Evolutionary conservation across 2,888 invertebrate species (phyloP), one percentile per base, ranked within the genome.

Genomic region (Cryptus armator): DNA sequence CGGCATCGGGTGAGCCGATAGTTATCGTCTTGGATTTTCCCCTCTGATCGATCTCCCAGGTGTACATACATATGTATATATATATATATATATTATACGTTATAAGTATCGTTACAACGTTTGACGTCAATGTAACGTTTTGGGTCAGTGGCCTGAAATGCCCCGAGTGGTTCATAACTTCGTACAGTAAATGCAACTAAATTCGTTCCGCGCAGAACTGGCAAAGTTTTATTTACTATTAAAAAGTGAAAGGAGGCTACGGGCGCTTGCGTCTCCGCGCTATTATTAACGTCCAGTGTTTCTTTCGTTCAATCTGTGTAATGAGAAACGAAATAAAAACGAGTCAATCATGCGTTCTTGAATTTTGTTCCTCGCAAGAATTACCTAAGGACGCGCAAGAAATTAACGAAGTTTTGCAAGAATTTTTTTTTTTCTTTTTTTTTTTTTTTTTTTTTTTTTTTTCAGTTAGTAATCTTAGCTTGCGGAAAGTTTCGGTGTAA

Each of bases 211-310:
- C 37, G 56, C 10, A 32, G 12, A 29, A 43, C 0, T 9, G 68
- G n/a, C 32, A 46, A 37, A 78, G 37, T 48, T 46, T 43, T 1
- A 43, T 44, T 16, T 51, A 67, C 72, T 67, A 74, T 81, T 53
- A 37, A 46, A 74, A 68, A 74, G 80, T 81, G 80, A 81, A 81
- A 81, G 80, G 80, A 37, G 19, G 14, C 48, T 48, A 46, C 37
- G 37, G 7, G 9, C 53, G 16, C 16, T n/a, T n/a, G 51, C 16
- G 32, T 53, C 37, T 71, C 71, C 12, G 7, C 43, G 6, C 12
- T 16, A 32, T 71, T 37, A 53, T 19, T 71, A 37, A n/a, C 3
- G 16, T 56, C 3, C 43, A 43, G 19, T 37, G 37, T 16, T 66
- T 6, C 0, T 66, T 66, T 16, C 43, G 14, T 43, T 7, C 12